phyloP scores from a whole-genome alignment of 1,140 invertebrate species.

The Psix sp. region DNA sequence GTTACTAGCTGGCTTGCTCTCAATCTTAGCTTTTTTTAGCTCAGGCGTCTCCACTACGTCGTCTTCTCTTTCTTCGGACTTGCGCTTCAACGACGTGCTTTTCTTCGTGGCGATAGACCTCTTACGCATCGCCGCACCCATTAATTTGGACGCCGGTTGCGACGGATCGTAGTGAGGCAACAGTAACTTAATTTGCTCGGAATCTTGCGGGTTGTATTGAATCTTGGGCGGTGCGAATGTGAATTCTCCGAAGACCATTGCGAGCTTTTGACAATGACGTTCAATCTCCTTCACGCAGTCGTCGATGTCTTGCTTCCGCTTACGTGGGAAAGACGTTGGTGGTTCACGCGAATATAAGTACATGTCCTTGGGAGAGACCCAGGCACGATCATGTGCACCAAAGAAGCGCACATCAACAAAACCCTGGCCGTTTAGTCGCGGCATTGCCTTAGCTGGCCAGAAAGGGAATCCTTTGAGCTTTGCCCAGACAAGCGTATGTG shows the following conservation, averaged over 20 bases:
- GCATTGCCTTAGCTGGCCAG: slow-evolving; percentile 96
- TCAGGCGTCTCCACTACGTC: neutral
- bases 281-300: slow-evolving; percentile 79
- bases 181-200: slow-evolving; percentile 83
- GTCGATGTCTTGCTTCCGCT: slow-evolving; percentile 81
- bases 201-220: slow-evolving; percentile 83
- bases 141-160: slow-evolving; percentile 36
- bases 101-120: slow-evolving; percentile 44
- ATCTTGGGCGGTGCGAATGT: slow-evolving; percentile 85
- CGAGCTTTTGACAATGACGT: slow-evolving; percentile 70
- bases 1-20: neutral
- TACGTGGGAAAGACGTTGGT: slow-evolving; percentile 79
- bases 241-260: slow-evolving; percentile 83
- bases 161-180: slow-evolving; percentile 79
- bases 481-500: slow-evolving; percentile 93
- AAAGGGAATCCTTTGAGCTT: slow-evolving; percentile 96
- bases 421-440: slow-evolving; percentile 82
- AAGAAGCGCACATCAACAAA: slow-evolving; percentile 94
- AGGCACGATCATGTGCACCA: slow-evolving; percentile 94
- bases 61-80: neutral
- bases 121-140: slow-evolving; percentile 33
- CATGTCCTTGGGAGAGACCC: slow-evolving; percentile 90
- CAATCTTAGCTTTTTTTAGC: neutral
- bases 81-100: slow-evolving; percentile 23
- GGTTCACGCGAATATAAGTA: slow-evolving; percentile 86